Evolutionary conservation across 2,888 invertebrate species (phyloP).

Genomic region (Andrena trimmerana): DNA sequence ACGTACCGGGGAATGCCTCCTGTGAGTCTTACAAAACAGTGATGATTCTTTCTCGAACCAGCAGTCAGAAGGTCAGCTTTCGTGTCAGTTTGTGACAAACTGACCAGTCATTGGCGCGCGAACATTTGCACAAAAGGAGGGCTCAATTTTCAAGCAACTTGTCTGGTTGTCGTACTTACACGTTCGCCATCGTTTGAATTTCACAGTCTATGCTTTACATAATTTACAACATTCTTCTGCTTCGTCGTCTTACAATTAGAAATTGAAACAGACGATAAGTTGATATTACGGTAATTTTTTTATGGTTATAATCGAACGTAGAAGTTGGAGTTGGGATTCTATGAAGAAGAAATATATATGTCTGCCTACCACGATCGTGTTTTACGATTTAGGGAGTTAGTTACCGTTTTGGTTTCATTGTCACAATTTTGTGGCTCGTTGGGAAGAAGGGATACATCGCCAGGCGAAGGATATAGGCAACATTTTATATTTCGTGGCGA

Average conservation of each 20-base stretch:
- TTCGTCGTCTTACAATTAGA: not conserved
- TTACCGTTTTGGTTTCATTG: too few relatives aligned
- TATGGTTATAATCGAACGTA: not conserved
- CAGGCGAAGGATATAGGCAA: too few relatives aligned
- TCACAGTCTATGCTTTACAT: too few relatives aligned
- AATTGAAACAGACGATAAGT: not conserved
- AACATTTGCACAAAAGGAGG: constrained; percentile 1
- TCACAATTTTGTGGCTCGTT: too few relatives aligned
- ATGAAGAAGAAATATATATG: not conserved
- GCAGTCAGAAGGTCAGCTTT: not conserved
- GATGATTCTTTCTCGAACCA: constrained; percentile 7
- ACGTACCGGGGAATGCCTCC: constrained; percentile 61
- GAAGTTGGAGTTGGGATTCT: not conserved
- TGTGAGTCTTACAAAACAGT: constrained; percentile 61
- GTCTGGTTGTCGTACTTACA: too few relatives aligned
- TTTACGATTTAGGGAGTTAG: too few relatives aligned
- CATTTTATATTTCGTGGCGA: too few relatives aligned
- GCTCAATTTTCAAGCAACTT: not conserved
- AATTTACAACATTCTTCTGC: too few relatives aligned
- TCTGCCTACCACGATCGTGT: too few relatives aligned
- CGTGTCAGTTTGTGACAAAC: not conserved
- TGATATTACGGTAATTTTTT: not conserved
- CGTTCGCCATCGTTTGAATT: too few relatives aligned
- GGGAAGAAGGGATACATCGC: too few relatives aligned
- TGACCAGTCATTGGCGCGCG: not conserved